phyloP scores from a whole-genome alignment of 2,113 vertebrate species.

The Phrynosoma platyrhinos region DNA sequence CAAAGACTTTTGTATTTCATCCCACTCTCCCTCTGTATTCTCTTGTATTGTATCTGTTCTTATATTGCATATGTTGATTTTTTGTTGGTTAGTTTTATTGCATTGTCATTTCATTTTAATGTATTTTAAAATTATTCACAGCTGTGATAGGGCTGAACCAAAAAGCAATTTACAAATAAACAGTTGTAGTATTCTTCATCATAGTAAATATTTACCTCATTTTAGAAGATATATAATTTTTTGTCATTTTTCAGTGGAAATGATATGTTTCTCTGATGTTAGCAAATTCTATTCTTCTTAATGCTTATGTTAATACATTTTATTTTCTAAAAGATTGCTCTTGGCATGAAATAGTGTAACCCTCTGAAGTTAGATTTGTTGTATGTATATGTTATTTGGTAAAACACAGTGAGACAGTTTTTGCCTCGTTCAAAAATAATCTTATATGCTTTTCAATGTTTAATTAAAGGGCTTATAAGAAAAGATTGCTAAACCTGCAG shows the following conservation, averaged over 20 bases:
- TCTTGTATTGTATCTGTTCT: neutral
- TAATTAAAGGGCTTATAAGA: neutral
- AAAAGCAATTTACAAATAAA: neutral
- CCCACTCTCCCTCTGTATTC: neutral
- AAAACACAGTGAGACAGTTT: neutral
- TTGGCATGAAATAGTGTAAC: neutral
- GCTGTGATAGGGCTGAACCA: neutral
- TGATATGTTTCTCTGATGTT: neutral
- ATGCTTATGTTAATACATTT: neutral
- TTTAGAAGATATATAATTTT: neutral
- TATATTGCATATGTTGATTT: neutral
- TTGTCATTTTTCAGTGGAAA: neutral
- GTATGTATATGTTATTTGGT: neutral
- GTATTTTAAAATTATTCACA: neutral
- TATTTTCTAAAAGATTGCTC: neutral
- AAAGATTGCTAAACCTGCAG: neutral
- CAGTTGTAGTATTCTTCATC: neutral
- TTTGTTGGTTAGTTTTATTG: neutral
- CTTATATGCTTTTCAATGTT: constrained; percentile 2
- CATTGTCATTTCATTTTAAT: neutral
- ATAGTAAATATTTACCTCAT: neutral
- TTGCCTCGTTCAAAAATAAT: neutral
- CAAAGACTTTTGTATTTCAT: neutral
- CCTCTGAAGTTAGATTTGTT: neutral
- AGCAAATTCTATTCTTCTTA: neutral